phyloP scores from a whole-genome alignment of 2,888 invertebrate genomes.

The Sicus ferrugineus region DNA sequence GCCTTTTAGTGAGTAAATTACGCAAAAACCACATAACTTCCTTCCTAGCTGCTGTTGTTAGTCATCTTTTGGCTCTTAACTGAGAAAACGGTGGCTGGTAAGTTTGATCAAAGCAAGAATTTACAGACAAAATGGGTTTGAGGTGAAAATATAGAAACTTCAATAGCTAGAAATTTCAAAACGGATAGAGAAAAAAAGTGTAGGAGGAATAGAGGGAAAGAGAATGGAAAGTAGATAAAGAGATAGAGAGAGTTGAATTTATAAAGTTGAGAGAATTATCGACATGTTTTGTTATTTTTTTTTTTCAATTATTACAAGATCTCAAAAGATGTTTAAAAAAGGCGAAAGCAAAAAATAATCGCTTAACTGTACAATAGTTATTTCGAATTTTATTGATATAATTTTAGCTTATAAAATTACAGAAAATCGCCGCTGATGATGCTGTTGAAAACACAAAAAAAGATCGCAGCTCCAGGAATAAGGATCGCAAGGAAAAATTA shows the following conservation, averaged over 20 bases:
- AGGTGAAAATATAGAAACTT: not conserved
- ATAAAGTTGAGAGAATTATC: not conserved
- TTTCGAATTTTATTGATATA: slow-evolving; percentile 11
- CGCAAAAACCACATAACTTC: slow-evolving; percentile 13
- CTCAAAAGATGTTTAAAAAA: not conserved
- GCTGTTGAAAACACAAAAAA: slow-evolving; percentile 64
- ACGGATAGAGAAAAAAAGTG: not conserved
- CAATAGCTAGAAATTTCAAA: not conserved
- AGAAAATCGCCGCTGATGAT: slow-evolving; percentile 58
- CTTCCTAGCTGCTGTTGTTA: slow-evolving; percentile 28
- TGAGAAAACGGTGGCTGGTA: slow-evolving; percentile 27
- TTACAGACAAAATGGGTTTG: not conserved
- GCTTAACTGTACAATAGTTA: not conserved
- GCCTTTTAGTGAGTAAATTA: slow-evolving; percentile 30
- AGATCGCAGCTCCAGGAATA: slow-evolving; percentile 66
- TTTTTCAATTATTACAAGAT: too few relatives aligned
- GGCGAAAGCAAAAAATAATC: not conserved
- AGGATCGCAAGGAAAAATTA: slow-evolving; percentile 71
- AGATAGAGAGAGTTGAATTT: not conserved
- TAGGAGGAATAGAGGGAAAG: not conserved
- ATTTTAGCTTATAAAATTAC: slow-evolving; percentile 49
- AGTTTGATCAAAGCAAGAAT: slow-evolving; percentile 27
- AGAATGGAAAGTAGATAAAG: not conserved
- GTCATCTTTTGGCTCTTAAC: slow-evolving; percentile 25
- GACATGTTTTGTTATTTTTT: too few relatives aligned